Conservation (phyloP, 2,113 vertebrate genomes). For the Tragelaphus imberbis region DNA sequence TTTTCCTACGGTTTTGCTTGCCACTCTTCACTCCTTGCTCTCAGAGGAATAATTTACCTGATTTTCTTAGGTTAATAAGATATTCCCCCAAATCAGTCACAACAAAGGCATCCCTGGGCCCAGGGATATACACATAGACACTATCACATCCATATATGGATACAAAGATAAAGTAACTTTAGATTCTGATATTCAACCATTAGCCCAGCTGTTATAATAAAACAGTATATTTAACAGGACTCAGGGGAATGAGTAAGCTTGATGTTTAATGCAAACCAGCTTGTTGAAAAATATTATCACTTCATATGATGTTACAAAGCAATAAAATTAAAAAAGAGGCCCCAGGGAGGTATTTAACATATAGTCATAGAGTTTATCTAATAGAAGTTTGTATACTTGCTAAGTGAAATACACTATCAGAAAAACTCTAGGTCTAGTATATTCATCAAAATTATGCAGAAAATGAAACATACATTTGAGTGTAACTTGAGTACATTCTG, state of each 20-base stretch:
- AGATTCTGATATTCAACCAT: constrained; percentile 47
- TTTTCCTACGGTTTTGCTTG: constrained; percentile 35
- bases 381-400: constrained; percentile 6
- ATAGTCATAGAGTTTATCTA: constrained; percentile 43
- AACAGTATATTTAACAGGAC: constrained; percentile 60
- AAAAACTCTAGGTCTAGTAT: constrained; percentile 25
- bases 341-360: constrained; percentile 53
- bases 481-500: background rate
- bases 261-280: constrained; percentile 69
- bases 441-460: constrained; percentile 36
- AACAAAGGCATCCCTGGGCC: background rate
- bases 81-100: background rate
- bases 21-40: constrained; percentile 1
- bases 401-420: background rate
- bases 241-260: constrained; percentile 56
- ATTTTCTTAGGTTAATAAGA: constrained; percentile 24
- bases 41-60: constrained; percentile 27
- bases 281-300: constrained; percentile 71
- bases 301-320: constrained; percentile 72
- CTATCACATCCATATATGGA: background rate
- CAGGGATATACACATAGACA: background rate
- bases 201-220: constrained; percentile 44
- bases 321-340: constrained; percentile 62
- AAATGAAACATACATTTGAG: background rate
- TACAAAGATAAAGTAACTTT: background rate